These are phyloP conservation scores for Cydia fagiglandana DNA, from an alignment of 1,140 invertebrate genomes.

Conservation along the genomic window DNA sequence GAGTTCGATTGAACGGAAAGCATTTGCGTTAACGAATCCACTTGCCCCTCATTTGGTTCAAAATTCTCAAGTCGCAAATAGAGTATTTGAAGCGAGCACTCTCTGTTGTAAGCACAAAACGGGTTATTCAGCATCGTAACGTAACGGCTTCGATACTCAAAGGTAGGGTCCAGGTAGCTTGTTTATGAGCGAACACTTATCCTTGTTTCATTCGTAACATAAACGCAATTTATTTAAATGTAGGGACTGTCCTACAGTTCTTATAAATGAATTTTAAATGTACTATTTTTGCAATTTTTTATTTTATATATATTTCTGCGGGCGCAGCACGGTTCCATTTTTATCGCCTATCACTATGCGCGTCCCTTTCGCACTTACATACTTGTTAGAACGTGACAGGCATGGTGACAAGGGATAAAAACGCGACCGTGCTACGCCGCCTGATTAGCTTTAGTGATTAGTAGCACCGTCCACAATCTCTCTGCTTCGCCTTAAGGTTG, in stretches of 20 bases:
- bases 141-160: conserved; percentile 15
- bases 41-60: conserved; percentile 38
- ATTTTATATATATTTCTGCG: too few species aligned
- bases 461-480: too few species aligned
- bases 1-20: conserved; percentile 46
- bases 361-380: too few species aligned
- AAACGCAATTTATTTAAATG: conserved; percentile 16
- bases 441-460: too few species aligned
- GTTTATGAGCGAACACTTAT: conserved; percentile 9
- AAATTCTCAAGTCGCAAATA: conserved; percentile 37
- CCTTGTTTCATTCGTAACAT: conserved; percentile 6
- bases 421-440: too few species aligned
- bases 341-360: too few species aligned
- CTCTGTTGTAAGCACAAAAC: conserved; percentile 40
- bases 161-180: conserved; percentile 4
- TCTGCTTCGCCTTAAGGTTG: too few species aligned
- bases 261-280: background rate
- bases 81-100: conserved; percentile 33
- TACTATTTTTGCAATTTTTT: too few species aligned
- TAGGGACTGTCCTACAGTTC: background rate
- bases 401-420: too few species aligned
- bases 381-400: too few species aligned
- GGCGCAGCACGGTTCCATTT: too few species aligned
- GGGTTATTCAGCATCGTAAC: conserved; percentile 31
- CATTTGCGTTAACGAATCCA: conserved; percentile 47